Evolutionary conservation across 1,140 invertebrate species (phyloP).

Genomic region (Drosophila kepulauana): DNA sequence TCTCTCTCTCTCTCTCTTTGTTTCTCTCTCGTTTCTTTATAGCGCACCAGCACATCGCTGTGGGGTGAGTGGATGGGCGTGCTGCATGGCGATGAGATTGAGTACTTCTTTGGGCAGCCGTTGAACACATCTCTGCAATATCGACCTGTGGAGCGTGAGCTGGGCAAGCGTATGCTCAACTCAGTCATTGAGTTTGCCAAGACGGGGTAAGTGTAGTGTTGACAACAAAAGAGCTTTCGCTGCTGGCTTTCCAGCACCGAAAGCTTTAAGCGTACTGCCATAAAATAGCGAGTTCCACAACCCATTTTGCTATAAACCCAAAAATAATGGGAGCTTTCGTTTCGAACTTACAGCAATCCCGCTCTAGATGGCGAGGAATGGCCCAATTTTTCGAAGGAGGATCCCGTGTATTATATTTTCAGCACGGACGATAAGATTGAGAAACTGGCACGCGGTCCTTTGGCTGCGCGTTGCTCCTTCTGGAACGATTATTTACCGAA

Average conservation of each 20-base stretch:
- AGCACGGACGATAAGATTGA: conserved; percentile 89
- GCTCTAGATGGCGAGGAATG: conserved; percentile 92
- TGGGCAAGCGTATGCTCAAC: conserved; percentile 94
- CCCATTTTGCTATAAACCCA: conserved; percentile 22
- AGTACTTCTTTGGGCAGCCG: conserved; percentile 97
- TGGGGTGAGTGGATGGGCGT: conserved; percentile 99
- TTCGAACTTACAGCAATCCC: conserved; percentile 89
- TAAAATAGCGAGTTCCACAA: conserved; percentile 18
- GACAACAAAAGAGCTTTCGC: conserved; percentile 24
- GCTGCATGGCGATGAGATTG: conserved; percentile 98
- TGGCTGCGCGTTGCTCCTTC: conserved; percentile 95
- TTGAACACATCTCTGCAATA: conserved; percentile 93
- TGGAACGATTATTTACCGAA: conserved; percentile 97
- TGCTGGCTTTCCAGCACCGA: neutral
- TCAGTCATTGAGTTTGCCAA: conserved; percentile 94
- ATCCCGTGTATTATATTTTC: conserved; percentile 95
- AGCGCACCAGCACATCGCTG: conserved; percentile 94
- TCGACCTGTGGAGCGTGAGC: conserved; percentile 92
- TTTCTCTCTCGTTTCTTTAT: conserved; percentile 82
- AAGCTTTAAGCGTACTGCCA: conserved; percentile 37
- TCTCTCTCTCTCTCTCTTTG: conserved; percentile 23
- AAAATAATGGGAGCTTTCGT: conserved; percentile 20
- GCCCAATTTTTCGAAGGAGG: conserved; percentile 94
- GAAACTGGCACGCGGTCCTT: conserved; percentile 90
- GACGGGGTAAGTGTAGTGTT: conserved; percentile 89